phyloP scores from a whole-genome alignment of 2,888 invertebrate genomes.

The Pardosa pseudoannulata region DNA sequence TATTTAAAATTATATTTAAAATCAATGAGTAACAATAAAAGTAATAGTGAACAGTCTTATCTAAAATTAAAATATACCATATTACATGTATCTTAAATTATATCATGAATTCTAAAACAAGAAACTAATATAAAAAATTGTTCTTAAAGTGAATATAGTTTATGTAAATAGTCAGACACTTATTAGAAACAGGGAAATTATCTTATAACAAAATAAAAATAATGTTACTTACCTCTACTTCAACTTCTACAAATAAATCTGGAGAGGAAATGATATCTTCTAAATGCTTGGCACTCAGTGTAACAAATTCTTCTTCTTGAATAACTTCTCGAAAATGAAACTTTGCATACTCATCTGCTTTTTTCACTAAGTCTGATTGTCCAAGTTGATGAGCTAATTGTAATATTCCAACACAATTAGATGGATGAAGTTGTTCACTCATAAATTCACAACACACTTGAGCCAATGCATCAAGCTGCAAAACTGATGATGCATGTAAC shows the following conservation, averaged over 20 bases:
- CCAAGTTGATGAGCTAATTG: conserved; percentile 79
- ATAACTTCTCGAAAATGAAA: conserved; percentile 77
- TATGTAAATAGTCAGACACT: too few relatives aligned
- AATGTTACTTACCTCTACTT: conserved; percentile 75
- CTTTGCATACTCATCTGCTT: conserved; percentile 76
- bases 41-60: too few relatives aligned
- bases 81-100: too few relatives aligned
- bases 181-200: too few relatives aligned
- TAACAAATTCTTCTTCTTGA: conserved; percentile 76
- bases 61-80: too few relatives aligned
- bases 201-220: background rate
- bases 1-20: too few relatives aligned
- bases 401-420: conserved; percentile 78
- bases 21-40: too few relatives aligned
- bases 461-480: conserved; percentile 79
- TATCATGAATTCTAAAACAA: too few relatives aligned
- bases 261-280: conserved; percentile 70
- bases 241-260: conserved; percentile 72
- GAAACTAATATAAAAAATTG: too few relatives aligned
- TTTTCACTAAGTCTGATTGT: conserved; percentile 76
- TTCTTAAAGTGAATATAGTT: too few relatives aligned
- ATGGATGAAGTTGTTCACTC: conserved; percentile 78
- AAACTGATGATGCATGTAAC: conserved; percentile 79
- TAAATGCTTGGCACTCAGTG: conserved; percentile 76
- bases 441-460: conserved; percentile 79